Percentiles rank a stretch among this genome's conserved stretches.
These are phyloP conservation scores for Carollia perspicillata DNA, from an alignment of 2,113 vertebrate species.

Conservation along the genomic window DNA sequence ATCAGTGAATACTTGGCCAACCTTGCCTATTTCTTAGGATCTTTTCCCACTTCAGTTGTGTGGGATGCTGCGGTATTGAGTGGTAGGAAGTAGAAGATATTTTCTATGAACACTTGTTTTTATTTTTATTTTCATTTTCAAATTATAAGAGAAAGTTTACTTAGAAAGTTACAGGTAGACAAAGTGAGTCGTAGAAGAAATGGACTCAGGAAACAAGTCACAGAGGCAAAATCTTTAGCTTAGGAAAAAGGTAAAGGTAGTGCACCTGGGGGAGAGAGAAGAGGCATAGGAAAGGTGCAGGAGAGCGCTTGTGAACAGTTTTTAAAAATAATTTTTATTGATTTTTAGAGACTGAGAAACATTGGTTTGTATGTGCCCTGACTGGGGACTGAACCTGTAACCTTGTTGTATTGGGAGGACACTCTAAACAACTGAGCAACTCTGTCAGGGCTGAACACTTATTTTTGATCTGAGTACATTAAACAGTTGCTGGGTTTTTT, in stretches of 20 bases:
- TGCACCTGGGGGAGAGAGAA: neutral
- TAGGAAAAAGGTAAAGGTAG: neutral
- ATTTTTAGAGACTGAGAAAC: too few relatives aligned
- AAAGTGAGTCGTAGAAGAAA: neutral
- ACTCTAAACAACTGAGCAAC: too few relatives aligned
- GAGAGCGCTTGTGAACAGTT: neutral
- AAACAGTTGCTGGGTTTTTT: neutral
- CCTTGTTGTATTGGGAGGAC: too few relatives aligned
- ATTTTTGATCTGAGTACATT: neutral
- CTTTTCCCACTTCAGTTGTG: neutral
- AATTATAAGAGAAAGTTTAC: neutral
- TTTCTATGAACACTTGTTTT: constrained; percentile 9
- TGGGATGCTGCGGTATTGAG: neutral
- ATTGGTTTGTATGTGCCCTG: neutral
- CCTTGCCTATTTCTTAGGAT: neutral
- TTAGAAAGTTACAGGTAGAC: neutral
- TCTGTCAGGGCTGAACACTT: neutral
- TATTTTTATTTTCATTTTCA: neutral
- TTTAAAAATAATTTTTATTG: neutral
- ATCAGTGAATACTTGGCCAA: neutral
- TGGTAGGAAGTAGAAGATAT: neutral
- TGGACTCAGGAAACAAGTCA: neutral
- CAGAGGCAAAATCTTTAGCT: neutral
- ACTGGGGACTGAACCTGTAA: neutral
- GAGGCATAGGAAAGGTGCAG: neutral